Evolutionary conservation across 2,888 invertebrate genomes (phyloP).

Genomic region (Cordylochernes scorpioides): DNA sequence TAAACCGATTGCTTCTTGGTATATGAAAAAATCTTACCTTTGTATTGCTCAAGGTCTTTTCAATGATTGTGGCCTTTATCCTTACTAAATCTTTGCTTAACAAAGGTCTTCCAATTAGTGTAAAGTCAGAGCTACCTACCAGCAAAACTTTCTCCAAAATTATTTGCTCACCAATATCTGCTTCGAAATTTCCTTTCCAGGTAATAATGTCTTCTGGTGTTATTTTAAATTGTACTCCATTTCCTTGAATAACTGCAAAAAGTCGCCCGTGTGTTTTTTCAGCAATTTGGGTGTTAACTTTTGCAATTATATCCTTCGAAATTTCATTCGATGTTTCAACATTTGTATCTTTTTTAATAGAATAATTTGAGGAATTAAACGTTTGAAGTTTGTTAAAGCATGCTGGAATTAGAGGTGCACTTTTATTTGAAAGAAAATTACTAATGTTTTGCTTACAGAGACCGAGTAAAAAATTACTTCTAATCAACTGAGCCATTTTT

Average conservation of each 20-base stretch:
- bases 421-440: too few relatives aligned
- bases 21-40: too few relatives aligned
- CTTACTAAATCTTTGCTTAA: conserved; percentile 37
- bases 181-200: conserved; percentile 52
- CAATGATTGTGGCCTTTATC: conserved; percentile 52
- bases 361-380: too few relatives aligned
- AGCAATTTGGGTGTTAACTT: conserved; percentile 35
- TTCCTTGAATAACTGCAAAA: conserved; percentile 53
- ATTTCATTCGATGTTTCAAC: too few relatives aligned
- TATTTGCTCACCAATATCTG: conserved; percentile 46
- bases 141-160: conserved; percentile 51
- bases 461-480: too few relatives aligned
- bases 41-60: too few relatives aligned
- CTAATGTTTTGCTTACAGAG: too few relatives aligned
- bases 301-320: conserved; percentile 29
- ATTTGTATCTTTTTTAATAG: too few relatives aligned
- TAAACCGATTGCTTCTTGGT: too few relatives aligned
- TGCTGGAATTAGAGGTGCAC: too few relatives aligned
- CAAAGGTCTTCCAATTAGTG: conserved; percentile 48
- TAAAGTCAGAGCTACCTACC: conserved; percentile 49
- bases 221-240: conserved; percentile 57
- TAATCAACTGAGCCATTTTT: too few relatives aligned
- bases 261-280: conserved; percentile 32
- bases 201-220: conserved; percentile 58
- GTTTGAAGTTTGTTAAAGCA: too few relatives aligned